These are phyloP conservation scores for Selene dorsalis DNA, from an alignment of 2,797 vertebrate genomes.

Conservation along the genomic window DNA sequence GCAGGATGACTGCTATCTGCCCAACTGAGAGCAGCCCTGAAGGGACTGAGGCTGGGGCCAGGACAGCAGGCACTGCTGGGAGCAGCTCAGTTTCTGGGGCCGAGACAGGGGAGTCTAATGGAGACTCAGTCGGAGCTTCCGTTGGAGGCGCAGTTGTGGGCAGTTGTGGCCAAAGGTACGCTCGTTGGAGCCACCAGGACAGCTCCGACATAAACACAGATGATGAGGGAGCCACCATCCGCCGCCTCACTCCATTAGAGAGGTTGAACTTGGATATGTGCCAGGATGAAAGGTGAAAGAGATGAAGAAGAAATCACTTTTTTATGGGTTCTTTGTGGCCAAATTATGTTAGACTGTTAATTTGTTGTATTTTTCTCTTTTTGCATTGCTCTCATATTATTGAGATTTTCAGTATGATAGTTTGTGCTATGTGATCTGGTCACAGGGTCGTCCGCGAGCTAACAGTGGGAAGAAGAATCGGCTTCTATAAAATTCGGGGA, in stretches of 20 bases:
- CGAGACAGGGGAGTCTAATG: conserved; percentile 54
- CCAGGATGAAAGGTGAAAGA: conserved; percentile 87
- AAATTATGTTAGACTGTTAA: neutral
- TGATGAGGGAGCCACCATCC: conserved; percentile 83
- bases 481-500: conserved; percentile 95
- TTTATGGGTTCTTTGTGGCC: neutral
- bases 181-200: conserved; percentile 87
- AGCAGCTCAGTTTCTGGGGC: conserved; percentile 63
- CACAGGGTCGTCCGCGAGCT: conserved; percentile 92
- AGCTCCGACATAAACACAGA: conserved; percentile 88
- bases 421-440: conserved; percentile 37
- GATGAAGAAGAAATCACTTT: neutral
- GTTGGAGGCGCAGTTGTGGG: conserved; percentile 51
- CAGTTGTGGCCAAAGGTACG: conserved; percentile 76
- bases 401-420: conserved; percentile 4
- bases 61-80: conserved; percentile 55
- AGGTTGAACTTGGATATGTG: conserved; percentile 94
- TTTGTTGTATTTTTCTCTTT: neutral
- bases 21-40: conserved; percentile 83
- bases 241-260: conserved; percentile 91
- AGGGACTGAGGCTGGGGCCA: conserved; percentile 60
- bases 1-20: conserved; percentile 92
- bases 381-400: neutral
- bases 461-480: conserved; percentile 93
- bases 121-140: conserved; percentile 64